Evolutionary conservation across 2,797 vertebrate species (phyloP).

Genomic region (Cirrhinus mrigala): DNA sequence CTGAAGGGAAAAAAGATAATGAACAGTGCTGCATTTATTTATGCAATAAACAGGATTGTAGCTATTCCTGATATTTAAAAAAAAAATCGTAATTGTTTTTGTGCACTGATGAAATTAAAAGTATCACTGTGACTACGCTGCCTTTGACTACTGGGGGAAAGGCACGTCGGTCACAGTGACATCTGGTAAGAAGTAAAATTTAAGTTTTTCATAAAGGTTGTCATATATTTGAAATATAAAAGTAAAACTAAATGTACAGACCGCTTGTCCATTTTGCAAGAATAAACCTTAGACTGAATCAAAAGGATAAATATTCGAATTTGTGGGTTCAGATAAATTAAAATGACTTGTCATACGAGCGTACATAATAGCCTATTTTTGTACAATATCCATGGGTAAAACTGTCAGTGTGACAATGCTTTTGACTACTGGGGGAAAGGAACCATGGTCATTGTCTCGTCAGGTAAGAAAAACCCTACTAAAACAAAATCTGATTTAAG

Average conservation of each 20-base stretch:
- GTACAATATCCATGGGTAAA: not conserved
- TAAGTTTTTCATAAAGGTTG: not conserved
- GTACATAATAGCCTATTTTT: not conserved
- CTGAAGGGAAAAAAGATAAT: no score
- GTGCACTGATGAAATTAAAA: no score
- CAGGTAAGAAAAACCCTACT: constrained; percentile 61
- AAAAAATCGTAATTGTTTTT: not conserved
- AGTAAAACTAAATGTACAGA: not conserved
- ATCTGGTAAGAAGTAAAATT: constrained; percentile 65
- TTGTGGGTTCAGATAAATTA: not conserved
- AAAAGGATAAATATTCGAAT: not conserved
- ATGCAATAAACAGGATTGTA: not conserved
- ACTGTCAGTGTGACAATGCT: constrained; percentile 66
- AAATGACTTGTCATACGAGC: not conserved
- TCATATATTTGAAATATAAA: not conserved
- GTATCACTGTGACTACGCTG: no score
- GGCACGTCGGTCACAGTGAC: constrained; percentile 72
- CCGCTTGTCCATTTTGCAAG: not conserved
- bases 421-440: constrained; percentile 73
- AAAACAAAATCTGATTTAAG: not conserved
- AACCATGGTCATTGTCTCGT: constrained; percentile 73
- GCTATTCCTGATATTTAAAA: not conserved
- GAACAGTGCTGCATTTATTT: not conserved
- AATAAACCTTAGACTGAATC: not conserved
- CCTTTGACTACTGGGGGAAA: constrained; percentile 76